Base-by-base conservation (phyloP, 2,888 invertebrate genomes). In the Dryococelus australis region DNA sequence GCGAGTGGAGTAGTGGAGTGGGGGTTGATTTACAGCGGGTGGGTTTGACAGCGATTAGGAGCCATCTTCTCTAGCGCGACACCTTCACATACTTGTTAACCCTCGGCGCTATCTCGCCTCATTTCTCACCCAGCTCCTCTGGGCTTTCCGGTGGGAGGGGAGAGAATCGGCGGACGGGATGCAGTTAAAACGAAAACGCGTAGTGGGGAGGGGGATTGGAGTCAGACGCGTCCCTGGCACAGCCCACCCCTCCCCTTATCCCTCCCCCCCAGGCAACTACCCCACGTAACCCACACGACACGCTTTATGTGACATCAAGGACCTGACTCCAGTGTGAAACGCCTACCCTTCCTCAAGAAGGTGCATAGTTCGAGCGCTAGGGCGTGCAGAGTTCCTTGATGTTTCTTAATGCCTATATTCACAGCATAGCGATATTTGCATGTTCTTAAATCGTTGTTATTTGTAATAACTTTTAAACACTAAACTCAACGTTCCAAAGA, bases 21-120 rank as follows among this genome's bases (percentile, higher is more conserved):
- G 65, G 20, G n/a, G 65, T 51, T 65, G 65, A 65, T 65, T 65
- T 65, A 65, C 65, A n/a, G 65, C 65, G 65, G 65, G 65, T 65
- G 20, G 65, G 65, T 65, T 65, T 65, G 65, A 65, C 65, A 65
- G 65, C 65, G 65, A 65, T 65, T 65, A 65, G 65, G 20, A 65
- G 65, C 16, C 65, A 0, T 2, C n/a, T 51, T n/a, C 65, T n/a
- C 65, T n/a, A 2, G 20, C 65, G 65, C 65, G 65, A 65, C 65
- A 65, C 65, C 65, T 5, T 24, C 65, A 65, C 65, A n/a, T 24
- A 65, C 65, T 65, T 65, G 65, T 24, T 65, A 65, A 65, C 65
- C 65, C 65, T 65, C 65, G 0, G 65, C 65, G 65, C 65, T 65
- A 65, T n/a, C 65, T 0, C 0, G 65, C 16, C 65, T 65, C 65